A percentile compares a stretch with the other conserved stretches of the same genome.
Conservation (phyloP, 2,888 invertebrate species). For the Agriopis aurantiaria region DNA sequence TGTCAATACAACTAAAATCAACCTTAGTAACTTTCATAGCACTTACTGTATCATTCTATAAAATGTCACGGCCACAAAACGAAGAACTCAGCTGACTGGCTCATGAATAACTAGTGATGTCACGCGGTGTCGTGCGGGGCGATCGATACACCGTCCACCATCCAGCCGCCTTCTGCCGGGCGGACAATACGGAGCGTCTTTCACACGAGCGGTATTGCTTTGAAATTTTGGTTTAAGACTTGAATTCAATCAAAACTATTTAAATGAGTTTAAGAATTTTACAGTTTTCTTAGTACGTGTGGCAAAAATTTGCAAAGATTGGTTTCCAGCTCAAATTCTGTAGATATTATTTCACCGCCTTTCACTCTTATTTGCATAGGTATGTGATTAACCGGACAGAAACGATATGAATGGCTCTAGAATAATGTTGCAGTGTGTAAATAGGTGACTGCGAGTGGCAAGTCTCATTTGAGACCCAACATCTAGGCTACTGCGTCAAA, state of each 20-base stretch:
- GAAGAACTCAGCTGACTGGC: constrained; percentile 3
- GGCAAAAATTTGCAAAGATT: too few relatives aligned
- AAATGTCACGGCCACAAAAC: constrained; percentile 8
- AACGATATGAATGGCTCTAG: neutral
- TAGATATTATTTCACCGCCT: too few relatives aligned
- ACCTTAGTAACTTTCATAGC: too few relatives aligned
- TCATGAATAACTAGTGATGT: constrained; percentile 13
- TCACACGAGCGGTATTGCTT: neutral
- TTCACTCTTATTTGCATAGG: too few relatives aligned
- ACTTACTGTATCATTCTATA: neutral
- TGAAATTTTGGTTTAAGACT: neutral
- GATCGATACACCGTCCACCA: constrained; percentile 17
- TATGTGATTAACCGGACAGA: too few relatives aligned
- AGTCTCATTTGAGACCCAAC: too few relatives aligned
- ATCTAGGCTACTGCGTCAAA: too few relatives aligned
- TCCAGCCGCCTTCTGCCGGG: neutral
- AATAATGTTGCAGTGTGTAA: too few relatives aligned
- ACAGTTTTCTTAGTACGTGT: too few relatives aligned
- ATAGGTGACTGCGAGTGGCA: too few relatives aligned
- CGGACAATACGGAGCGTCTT: neutral
- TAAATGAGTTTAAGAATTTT: neutral
- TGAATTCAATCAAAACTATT: neutral
- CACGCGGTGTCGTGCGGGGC: neutral
- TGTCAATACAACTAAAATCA: too few relatives aligned
- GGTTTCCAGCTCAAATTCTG: too few relatives aligned